These are phyloP conservation scores for Epistrophella euchroma DNA, from an alignment of 2,888 invertebrate genomes.

Conservation along the genomic window DNA sequence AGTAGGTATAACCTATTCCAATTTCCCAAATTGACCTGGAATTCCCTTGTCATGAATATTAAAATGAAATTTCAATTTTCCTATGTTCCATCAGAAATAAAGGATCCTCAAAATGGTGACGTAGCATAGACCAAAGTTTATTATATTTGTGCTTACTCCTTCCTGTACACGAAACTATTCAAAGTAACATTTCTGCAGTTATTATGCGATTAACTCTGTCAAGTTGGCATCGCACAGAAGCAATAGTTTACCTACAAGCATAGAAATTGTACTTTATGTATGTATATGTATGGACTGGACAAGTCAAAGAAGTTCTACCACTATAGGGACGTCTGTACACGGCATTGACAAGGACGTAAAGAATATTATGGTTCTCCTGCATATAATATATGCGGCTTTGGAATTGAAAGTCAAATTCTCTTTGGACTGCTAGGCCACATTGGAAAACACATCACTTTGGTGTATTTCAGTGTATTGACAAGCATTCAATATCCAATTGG, in stretches of 20 bases:
- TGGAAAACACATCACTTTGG: constrained; percentile 54
- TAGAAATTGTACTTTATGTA: constrained; percentile 7
- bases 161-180: constrained; percentile 23
- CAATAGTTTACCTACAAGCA: constrained; percentile 8
- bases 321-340: background rate
- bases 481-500: constrained; percentile 69
- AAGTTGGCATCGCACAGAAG: constrained; percentile 58
- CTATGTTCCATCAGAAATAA: background rate
- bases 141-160: background rate
- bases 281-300: background rate
- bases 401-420: constrained; percentile 44
- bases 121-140: background rate
- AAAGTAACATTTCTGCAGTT: constrained; percentile 57
- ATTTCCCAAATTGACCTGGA: constrained; percentile 46
- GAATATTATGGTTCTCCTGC: background rate
- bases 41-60: constrained; percentile 59
- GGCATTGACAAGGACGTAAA: constrained; percentile 13
- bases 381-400: constrained; percentile 18
- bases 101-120: background rate
- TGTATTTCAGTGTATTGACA: constrained; percentile 47
- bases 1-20: background rate
- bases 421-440: constrained; percentile 19
- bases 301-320: constrained; percentile 1
- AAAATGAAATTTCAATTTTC: constrained; percentile 56
- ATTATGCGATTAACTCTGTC: constrained; percentile 69